A percentile compares a stretch with the other conserved stretches of the same genome.
Evolutionary conservation across 2,113 vertebrate genomes (phyloP).

Genomic region (Lucifuga dentata): DNA sequence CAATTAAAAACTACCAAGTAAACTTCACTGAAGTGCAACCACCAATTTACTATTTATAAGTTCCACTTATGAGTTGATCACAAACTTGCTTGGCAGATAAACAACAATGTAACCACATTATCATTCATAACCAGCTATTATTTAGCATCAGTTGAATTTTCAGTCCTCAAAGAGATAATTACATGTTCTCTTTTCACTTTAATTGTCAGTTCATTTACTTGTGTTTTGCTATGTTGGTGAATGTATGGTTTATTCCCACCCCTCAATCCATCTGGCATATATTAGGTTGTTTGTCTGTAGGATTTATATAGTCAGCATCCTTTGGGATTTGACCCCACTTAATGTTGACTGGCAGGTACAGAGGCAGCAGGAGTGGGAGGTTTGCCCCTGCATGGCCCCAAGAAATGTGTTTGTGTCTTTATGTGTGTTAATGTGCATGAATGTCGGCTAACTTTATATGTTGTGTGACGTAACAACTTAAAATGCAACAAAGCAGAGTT

Average conservation of each 20-base stretch:
- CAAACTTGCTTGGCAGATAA: slow-evolving; percentile 44
- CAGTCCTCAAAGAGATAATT: slow-evolving; percentile 64
- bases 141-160: slow-evolving; percentile 58
- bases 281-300: slow-evolving; percentile 44
- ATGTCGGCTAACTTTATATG: neutral
- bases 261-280: slow-evolving; percentile 21
- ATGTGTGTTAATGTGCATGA: neutral
- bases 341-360: slow-evolving; percentile 57
- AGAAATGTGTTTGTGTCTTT: slow-evolving; percentile 18
- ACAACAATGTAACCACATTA: slow-evolving; percentile 52
- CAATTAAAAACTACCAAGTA: slow-evolving; percentile 13
- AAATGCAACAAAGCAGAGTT: no score
- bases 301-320: slow-evolving; percentile 11
- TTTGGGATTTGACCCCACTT: slow-evolving; percentile 63
- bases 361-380: slow-evolving; percentile 43
- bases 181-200: slow-evolving; percentile 50
- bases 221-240: slow-evolving; percentile 63
- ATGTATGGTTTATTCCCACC: slow-evolving; percentile 54
- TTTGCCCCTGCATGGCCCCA: slow-evolving; percentile 21
- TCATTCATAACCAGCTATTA: slow-evolving; percentile 57
- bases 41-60: slow-evolving; percentile 58
- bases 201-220: slow-evolving; percentile 72
- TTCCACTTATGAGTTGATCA: slow-evolving; percentile 40
- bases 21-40: slow-evolving; percentile 17
- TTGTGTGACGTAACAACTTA: no score